A percentile compares a stretch with the other conserved stretches of the same genome.
Evolutionary conservation across 2,888 invertebrate genomes (phyloP).

Genomic region (Rhingia rostrata): DNA sequence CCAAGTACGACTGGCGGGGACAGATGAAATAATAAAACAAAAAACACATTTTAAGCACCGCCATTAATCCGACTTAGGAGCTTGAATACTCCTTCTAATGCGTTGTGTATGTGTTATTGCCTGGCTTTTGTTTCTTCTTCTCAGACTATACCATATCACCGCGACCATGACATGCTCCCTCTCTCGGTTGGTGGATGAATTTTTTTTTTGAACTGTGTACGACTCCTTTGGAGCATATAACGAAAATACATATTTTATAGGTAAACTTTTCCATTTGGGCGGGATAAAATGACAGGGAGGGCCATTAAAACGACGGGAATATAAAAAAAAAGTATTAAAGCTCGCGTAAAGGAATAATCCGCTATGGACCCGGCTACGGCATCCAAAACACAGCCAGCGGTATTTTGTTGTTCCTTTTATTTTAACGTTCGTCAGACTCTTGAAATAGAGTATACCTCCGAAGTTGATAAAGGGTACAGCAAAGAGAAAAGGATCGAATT

Average conservation of each 20-base stretch:
- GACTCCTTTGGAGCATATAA: conserved; percentile 42
- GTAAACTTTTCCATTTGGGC: conserved; percentile 27
- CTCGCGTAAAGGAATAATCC: conserved; percentile 50
- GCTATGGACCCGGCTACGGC: background rate
- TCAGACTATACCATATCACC: conserved; percentile 9
- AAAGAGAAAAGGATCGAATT: conserved; percentile 24
- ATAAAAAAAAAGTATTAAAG: conserved; percentile 56
- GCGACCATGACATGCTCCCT: conserved; percentile 23
- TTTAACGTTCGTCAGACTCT: conserved; percentile 46
- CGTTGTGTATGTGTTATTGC: conserved; percentile 62
- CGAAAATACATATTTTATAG: conserved; percentile 59
- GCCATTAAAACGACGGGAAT: conserved; percentile 55
- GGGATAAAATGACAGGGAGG: conserved; percentile 40
- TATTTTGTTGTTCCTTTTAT: conserved; percentile 24
- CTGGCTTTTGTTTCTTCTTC: conserved; percentile 34
- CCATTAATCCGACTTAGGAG: conserved; percentile 71
- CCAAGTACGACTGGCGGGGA: conserved; percentile 14
- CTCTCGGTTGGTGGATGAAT: conserved; percentile 10
- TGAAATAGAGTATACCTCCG: background rate
- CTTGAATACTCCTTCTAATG: conserved; percentile 69
- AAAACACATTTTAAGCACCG: conserved; percentile 71
- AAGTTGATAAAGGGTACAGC: conserved; percentile 41
- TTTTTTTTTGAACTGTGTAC: conserved; percentile 54
- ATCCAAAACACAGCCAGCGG: conserved; percentile 9
- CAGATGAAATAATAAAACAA: conserved; percentile 68